These are phyloP conservation scores for Mylabris sibirica DNA, from an alignment of 2,888 invertebrate genomes.

Conservation along the genomic window DNA sequence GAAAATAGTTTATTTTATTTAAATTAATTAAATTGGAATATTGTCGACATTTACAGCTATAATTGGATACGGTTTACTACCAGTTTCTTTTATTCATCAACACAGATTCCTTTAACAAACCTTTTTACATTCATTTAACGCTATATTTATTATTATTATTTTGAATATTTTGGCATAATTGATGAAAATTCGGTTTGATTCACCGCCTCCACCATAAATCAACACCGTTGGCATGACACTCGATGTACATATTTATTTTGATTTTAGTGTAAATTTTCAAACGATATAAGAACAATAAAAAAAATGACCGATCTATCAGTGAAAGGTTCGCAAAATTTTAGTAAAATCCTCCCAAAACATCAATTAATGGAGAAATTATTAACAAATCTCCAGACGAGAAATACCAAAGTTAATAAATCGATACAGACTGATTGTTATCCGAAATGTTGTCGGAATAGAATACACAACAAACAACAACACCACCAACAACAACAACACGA, in stretches of 20 bases:
- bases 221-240: not conserved
- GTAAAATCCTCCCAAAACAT: slow-evolving; percentile 46
- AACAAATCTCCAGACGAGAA: not conserved
- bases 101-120: not conserved
- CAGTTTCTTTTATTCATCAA: not conserved
- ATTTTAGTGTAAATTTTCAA: not conserved
- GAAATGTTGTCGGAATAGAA: not conserved
- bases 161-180: not conserved
- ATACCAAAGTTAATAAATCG: not conserved
- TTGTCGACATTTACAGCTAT: slow-evolving; percentile 1
- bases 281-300: not conserved
- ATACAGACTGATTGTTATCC: not conserved
- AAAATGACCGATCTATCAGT: slow-evolving; percentile 23
- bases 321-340: slow-evolving; percentile 29
- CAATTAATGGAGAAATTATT: slow-evolving; percentile 45
- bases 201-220: not conserved
- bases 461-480: slow-evolving; percentile 7
- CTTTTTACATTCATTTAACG: not conserved
- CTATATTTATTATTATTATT: too few relatives aligned
- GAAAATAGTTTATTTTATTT: not conserved
- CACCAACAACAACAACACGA: slow-evolving; percentile 7
- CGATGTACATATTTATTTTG: not conserved
- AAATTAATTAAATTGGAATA: not conserved
- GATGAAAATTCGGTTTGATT: not conserved
- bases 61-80: slow-evolving; percentile 6